Base-by-base conservation (phyloP, 2,113 vertebrate species). In the Panthera uncia region DNA sequence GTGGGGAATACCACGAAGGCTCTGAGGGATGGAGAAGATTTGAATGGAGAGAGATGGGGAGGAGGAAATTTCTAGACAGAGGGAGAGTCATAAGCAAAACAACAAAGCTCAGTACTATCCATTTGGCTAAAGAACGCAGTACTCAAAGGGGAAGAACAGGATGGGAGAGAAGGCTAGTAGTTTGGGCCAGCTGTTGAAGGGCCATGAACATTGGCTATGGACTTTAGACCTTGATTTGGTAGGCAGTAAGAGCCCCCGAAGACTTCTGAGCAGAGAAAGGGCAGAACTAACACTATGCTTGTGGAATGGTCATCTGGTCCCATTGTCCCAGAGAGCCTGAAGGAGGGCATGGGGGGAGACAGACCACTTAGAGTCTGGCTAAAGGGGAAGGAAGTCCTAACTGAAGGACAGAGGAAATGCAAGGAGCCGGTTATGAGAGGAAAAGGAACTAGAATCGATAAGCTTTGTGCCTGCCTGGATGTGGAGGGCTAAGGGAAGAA, bases 381-480 rank as follows among this genome's bases (percentile, higher is more conserved):
- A 50, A 66, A 89, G 68, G 25, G 94, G 87, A 97, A 97, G 97
- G 95, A 81, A 96, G 91, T 87, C 92, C 57, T 81, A 76, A 80
- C 89, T 36, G 86, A n/a, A 81, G 69, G 36, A 38, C 79, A 66
- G 83, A 89, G 92, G 95, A 95, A 92, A 91, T 66, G 31, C 63
- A 78, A 71, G 57, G 86, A 94, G 71, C 38, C 25, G 69, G 74
- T 66, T 61, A 9, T 3, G 61, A 73, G 80, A 36, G 31, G 80
- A 29, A 55, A 89, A 92, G 84, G 61, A 78, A 66, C 36, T 33
- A 15, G 52, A 66, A 38, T 1, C 3, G 90, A 90, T 91, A 94
- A 97, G 68, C 83, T 79, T 13, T 73, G 55, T 79, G 45, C 61
- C 52, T 52, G 89, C 36, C 38, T 80, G 45, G 52, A 68, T 45